Evolutionary conservation across 2,113 vertebrate species (phyloP), one percentile per base, ranked within the genome.

Genomic region (Sakesphorus luctuosus): DNA sequence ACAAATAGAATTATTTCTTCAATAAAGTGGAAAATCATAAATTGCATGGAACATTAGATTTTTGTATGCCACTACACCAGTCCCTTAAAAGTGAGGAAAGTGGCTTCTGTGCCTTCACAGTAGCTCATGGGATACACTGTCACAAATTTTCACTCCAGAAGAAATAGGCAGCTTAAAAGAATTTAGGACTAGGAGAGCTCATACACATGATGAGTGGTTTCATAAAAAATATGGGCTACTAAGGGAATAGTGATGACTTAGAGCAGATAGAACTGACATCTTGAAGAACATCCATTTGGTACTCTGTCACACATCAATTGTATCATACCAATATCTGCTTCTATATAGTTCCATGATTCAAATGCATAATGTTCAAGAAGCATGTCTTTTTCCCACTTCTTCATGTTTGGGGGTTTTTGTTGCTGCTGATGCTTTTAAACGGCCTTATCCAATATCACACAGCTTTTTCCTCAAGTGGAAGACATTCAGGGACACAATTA

Each of bases 1-100:
- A 84, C 31, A 66, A 91, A 49, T 19, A 84, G 35, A 96, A 92
- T 85, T 90, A 75, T 90, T 86, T 89, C 83, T 72, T 90, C 65
- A 89, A 24, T 67, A 72, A 96, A 92, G 36, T 53, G 10, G 65
- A 89, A 95, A 94, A 92, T 9, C 61, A 79, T 65, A 94, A 89
- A 95, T 69, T 40, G 18, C 44, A 75, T n/a, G 65, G 44, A 90
- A 90, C 44, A 61, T 88, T 65, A 78, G 38, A 20, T 56, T 93
- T 49, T 36, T 43, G 19, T 33, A 46, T 63, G 33, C 12, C 69
- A 88, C 68, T 15, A 81, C 13, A 89, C 3, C 31, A 46, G 65
- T 46, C 65, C 43, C n/a, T 82, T 89, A 91, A 84, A 93, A 90
- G 49, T 87, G 61, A 95, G 40, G 36, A 94, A 90, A 84, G 52